phyloP scores from a whole-genome alignment of 2,888 invertebrate species.

The Lepetodrilus schrolli region DNA sequence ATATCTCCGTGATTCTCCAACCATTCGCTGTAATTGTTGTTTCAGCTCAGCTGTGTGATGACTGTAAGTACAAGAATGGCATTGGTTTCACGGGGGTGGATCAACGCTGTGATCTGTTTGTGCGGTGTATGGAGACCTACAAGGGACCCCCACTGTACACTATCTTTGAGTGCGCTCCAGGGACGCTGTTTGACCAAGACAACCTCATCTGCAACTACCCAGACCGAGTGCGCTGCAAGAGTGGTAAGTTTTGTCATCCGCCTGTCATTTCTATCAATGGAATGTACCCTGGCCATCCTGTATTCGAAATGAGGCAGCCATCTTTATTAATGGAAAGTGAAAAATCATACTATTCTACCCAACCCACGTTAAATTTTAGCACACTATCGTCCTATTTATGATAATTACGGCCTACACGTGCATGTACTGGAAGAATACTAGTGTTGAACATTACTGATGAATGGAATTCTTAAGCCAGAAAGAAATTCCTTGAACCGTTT shows the following conservation, averaged over 20 bases:
- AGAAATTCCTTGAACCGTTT: too few relatives aligned
- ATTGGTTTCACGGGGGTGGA: constrained; percentile 38
- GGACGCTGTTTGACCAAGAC: constrained; percentile 33
- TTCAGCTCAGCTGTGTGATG: constrained; percentile 41
- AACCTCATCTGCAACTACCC: constrained; percentile 31
- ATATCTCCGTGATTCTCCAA: background rate
- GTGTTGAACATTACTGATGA: too few relatives aligned
- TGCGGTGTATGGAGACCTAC: constrained; percentile 32
- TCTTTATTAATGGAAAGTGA: too few relatives aligned
- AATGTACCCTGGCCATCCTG: too few relatives aligned
- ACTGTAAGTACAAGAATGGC: constrained; percentile 41
- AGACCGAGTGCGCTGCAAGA: constrained; percentile 26
- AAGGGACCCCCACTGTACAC: background rate
- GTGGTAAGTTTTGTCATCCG: constrained; percentile 21
- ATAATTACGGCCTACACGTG: too few relatives aligned
- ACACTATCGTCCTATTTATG: too few relatives aligned
- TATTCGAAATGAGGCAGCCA: too few relatives aligned
- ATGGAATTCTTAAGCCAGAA: too few relatives aligned
- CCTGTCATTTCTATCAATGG: background rate
- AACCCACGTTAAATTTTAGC: too few relatives aligned
- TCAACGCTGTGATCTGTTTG: constrained; percentile 42
- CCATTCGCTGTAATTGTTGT: background rate
- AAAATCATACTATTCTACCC: too few relatives aligned
- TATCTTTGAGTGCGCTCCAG: constrained; percentile 36
- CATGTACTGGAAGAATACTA: too few relatives aligned